Base-by-base conservation (phyloP, 2,797 vertebrate genomes). In the Rhodeus uyekii region DNA sequence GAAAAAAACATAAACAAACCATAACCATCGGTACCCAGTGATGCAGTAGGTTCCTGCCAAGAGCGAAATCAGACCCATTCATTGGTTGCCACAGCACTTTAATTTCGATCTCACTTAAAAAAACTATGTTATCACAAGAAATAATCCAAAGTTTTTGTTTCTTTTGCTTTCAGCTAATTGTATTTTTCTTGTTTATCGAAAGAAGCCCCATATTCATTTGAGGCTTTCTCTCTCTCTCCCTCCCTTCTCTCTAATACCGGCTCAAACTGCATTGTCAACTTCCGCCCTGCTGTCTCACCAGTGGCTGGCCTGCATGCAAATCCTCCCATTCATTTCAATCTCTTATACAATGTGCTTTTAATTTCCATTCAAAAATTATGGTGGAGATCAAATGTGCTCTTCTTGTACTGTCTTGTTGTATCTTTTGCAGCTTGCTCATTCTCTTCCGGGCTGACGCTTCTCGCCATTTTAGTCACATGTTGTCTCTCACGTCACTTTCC, bases 211-310 rank as follows among this genome's bases (percentile, higher is more conserved):
- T 81, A 74, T 81, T 85, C 63, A 75, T 78, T 19, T 68, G 75
- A 79, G 81, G 58, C n/a, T 80, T 36, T 63, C 10, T 46, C 39
- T 69, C 63, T 50, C 78, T 6, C 64, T 53, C 80, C 9, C 81
- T 39, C 64, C 29, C 72, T 38, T 42, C 79, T 73, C 14, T 79
- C 50, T 63, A 12, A 69, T 64, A 82, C 76, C 22, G 50, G 68
- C 79, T 86, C 22, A 87, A 83, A 86, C 72, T 83, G 87, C 87
- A 76, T 72, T 5, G 67, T 87, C 86, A 84, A 81, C 85, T 87
- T 89, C 87, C 87, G 87, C 85, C 79, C 84, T 39, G 27, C 60
- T 77, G 27, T 55, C n/a, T 80, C 73, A 80, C 76, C 53, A 80
- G 78, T 55, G 69, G 68, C 78, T 83, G 84, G 64, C 77, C 65